phyloP scores from a whole-genome alignment of 2,113 vertebrate genomes.

The Ochotona curzoniae region DNA sequence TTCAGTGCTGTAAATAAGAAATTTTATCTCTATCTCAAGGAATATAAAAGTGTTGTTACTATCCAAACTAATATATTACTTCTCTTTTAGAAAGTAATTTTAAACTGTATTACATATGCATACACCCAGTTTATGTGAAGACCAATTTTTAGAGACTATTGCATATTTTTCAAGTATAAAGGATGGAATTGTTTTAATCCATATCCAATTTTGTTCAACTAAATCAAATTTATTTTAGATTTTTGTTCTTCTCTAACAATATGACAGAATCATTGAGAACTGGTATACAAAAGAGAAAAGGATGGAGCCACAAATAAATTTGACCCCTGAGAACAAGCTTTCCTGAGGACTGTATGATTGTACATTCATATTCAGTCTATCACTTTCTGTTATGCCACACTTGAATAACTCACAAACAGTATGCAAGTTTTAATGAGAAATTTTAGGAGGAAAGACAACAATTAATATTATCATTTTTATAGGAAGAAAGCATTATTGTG shows the following conservation, averaged over 20 bases:
- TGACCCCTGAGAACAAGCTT: neutral
- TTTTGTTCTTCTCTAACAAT: neutral
- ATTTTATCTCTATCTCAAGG: too few species aligned
- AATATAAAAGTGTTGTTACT: neutral
- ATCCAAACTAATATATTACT: neutral
- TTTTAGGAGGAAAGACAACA: neutral
- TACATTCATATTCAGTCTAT: neutral
- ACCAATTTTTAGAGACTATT: neutral
- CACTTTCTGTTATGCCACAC: neutral
- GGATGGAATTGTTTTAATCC: neutral
- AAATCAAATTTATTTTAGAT: neutral
- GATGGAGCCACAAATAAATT: slow-evolving; percentile 7
- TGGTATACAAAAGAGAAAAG: slow-evolving; percentile 20
- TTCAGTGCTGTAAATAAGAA: too few species aligned
- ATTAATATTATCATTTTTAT: neutral
- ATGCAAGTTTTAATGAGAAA: neutral
- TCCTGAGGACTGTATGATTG: neutral
- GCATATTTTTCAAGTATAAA: neutral
- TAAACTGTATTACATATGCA: neutral
- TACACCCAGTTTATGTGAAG: neutral
- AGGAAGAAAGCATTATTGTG: neutral
- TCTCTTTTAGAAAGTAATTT: neutral
- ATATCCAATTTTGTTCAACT: neutral
- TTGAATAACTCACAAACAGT: slow-evolving; percentile 27
- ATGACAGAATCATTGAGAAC: neutral